Evolutionary conservation across 1,140 invertebrate species (phyloP), one percentile per base, ranked within the genome.

Genomic region (Pseudomyrmex gracilis): DNA sequence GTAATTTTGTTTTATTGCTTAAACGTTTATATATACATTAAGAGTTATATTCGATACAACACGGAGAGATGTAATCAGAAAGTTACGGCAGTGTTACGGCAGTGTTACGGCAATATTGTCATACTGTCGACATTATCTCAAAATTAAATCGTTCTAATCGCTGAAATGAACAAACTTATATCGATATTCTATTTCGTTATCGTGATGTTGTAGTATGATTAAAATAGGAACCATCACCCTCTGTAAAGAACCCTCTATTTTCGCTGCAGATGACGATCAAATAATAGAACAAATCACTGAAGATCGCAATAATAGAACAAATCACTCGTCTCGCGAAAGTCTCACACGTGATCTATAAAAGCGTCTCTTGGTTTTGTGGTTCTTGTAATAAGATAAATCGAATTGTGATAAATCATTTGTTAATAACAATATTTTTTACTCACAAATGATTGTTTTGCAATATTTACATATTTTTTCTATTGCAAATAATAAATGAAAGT

Each of bases 81-180:
- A 70, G 70, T 58, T 43, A 68, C 51, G 20, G 22, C 10, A 57
- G 13, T 17, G n/a, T n/a, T n/a, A n/a, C n/a, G n/a, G n/a, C n/a
- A n/a, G n/a, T n/a, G n/a, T n/a, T n/a, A n/a, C n/a, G n/a, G n/a
- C 43, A 68, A 70, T 45, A 58, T 58, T 49, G 66, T 12, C 34
- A 34, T 34, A 34, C 5, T 60, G 71, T 49, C 71, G 53, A 58
- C 53, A n/a, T 80, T 80, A 80, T 80, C 76, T 80, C 53, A 43
- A 71, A 71, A 80, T 80, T 80, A 80, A 80, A 80, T 80, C 76
- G 43, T 58, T 47, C 53, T 58, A 70, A 70, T 34, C 34, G 66
- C 66, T 12, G 34, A 71, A 55, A 80, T 80, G 34, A 22, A 58
- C 70, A 58, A n/a, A 80, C 66, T 80, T 80, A 71, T 80, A 80